Conservation (phyloP, 1,140 invertebrate species). For the Aphelenchoides besseyi region DNA sequence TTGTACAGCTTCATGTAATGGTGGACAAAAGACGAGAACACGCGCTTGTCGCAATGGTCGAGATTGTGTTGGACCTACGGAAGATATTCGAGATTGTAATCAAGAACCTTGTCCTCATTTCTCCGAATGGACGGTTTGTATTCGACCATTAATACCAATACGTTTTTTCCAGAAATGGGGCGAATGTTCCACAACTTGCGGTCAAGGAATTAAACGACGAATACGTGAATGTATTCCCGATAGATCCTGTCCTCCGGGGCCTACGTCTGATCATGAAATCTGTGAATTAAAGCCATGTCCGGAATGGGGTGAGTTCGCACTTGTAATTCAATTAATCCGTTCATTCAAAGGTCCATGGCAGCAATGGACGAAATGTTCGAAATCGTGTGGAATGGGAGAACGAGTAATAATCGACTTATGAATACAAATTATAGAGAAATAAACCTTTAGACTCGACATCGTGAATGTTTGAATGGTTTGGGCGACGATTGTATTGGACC, state of each 20-base stretch:
- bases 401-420: conserved; percentile 28
- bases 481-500: conserved; percentile 31
- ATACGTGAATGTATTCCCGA: conserved; percentile 65
- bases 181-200: conserved; percentile 68
- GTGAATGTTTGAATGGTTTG: conserved; percentile 35
- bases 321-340: conserved; percentile 21
- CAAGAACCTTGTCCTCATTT: conserved; percentile 31
- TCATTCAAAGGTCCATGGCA: conserved; percentile 29
- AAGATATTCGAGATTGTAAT: conserved; percentile 23
- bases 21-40: conserved; percentile 72
- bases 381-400: conserved; percentile 34
- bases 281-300: too few relatives aligned
- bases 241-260: conserved; percentile 4
- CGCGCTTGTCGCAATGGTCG: conserved; percentile 65
- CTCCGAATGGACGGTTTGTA: conserved; percentile 19
- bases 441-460: conserved; percentile 29
- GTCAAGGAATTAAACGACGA: conserved; percentile 72
- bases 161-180: conserved; percentile 7
- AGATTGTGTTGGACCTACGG: conserved; percentile 30
- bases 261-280: conserved; percentile 23
- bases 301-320: too few relatives aligned
- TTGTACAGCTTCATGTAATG: conserved; percentile 74
- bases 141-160: too few relatives aligned
- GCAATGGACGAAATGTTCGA: conserved; percentile 31
- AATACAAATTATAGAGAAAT: background rate